Evolutionary conservation across 2,888 invertebrate species (phyloP), one percentile per base, ranked within the genome.

Genomic region (Globia sparganii): DNA sequence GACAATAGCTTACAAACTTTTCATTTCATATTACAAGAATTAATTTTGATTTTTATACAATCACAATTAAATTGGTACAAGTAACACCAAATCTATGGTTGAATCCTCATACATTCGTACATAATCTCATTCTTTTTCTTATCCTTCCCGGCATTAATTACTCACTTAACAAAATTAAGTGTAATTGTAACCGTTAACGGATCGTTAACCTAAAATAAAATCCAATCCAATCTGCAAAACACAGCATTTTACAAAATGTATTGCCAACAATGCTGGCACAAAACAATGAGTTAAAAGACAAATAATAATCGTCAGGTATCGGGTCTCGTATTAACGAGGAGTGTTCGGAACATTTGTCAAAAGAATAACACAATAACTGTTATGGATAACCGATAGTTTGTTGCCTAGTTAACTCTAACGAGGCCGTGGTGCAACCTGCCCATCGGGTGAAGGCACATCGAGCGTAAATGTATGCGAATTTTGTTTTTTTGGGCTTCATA

Each of bases 381-480:
- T 93, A 96, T 96, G 94, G 94, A 96, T 96, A 95, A 94, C 95
- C 94, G 88, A 95, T 95, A 94, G 95, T 95, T 94, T 91, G 95
- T 93, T 91, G 92, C 93, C 94, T 95, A 95, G 96, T 95, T 95
- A 94, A 92, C 86, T 86, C 91, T 91, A 92, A 93, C 93, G 92
- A 92, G 89, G 92, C 89, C 86, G 89, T 89, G 89, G 89, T 87
- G 87, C 86, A 84, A 81, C 77, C 66, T 79, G 84, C 59, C 43
- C 43, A 77, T 65, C 86, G 80, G 91, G 46, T 71, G 25, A 81
- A 53, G 87, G 67, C 72, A 90, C 90, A 95, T 85, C 83, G 84
- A 84, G 91, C 1, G 77, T 18, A 66, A 76, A 66, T 37, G 1
- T 56, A 67, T 73, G 81, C 71, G 62, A 73, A 71, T 53, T 58